phyloP scores from a whole-genome alignment of 2,888 invertebrate species.

The Polymixis lichenea region DNA sequence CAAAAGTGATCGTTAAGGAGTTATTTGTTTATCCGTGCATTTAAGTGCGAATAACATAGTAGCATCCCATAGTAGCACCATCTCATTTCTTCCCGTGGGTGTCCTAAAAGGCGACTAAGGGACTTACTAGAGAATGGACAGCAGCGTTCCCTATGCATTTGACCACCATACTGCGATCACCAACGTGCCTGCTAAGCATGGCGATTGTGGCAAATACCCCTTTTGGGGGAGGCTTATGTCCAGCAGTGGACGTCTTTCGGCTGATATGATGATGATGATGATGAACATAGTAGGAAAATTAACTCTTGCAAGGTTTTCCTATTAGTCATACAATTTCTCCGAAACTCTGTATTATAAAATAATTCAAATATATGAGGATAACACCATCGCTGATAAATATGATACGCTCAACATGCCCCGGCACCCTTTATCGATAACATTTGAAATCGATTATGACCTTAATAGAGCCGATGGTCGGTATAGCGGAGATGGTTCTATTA shows the following conservation, averaged over 20 bases:
- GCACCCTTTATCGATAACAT: constrained; percentile 50
- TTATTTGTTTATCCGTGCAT: too few relatives aligned
- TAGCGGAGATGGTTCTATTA: constrained; percentile 54
- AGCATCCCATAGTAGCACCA: too few relatives aligned
- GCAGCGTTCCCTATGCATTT: too few relatives aligned
- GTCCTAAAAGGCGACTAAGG: too few relatives aligned
- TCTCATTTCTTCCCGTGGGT: too few relatives aligned
- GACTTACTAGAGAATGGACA: too few relatives aligned
- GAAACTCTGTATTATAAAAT: background rate
- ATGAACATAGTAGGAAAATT: background rate
- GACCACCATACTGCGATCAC: too few relatives aligned
- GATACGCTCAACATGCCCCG: constrained; percentile 38
- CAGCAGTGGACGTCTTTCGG: too few relatives aligned
- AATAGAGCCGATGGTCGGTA: constrained; percentile 43
- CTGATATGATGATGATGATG: too few relatives aligned
- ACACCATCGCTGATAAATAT: constrained; percentile 33
- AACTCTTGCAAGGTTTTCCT: background rate
- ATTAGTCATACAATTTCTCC: constrained; percentile 18
- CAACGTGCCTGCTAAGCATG: too few relatives aligned
- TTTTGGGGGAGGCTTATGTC: too few relatives aligned
- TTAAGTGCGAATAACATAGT: background rate
- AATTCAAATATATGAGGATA: constrained; percentile 24
- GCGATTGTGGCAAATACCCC: too few relatives aligned
- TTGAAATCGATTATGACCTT: constrained; percentile 53
- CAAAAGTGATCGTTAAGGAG: background rate